A percentile compares a stretch with the other conserved stretches of the same genome.
Evolutionary conservation across 2,113 vertebrate genomes (phyloP).

Genomic region (Daboia siamensis): DNA sequence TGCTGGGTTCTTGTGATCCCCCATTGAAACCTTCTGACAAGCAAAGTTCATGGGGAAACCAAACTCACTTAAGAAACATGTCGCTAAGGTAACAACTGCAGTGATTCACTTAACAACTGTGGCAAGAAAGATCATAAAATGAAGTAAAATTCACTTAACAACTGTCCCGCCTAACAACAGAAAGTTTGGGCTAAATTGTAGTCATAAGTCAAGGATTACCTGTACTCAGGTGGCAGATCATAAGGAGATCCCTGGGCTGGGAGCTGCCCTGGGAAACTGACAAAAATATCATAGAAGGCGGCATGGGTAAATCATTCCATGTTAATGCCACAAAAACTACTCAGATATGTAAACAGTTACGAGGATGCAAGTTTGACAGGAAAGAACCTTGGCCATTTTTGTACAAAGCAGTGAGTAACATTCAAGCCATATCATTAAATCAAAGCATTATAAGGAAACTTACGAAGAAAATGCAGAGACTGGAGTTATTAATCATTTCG

Average conservation of each 20-base stretch:
- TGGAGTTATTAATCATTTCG: background rate
- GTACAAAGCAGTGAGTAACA: background rate
- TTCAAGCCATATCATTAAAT: background rate
- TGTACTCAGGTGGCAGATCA: background rate
- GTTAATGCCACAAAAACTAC: background rate
- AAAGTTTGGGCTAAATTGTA: background rate
- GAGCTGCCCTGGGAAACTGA: background rate
- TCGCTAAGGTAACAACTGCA: background rate
- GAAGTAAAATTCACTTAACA: background rate
- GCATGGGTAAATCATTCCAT: background rate
- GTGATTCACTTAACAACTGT: background rate
- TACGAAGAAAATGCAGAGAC: too few species aligned
- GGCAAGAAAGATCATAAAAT: background rate
- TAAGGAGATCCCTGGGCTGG: background rate
- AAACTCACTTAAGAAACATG: background rate
- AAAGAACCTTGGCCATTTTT: background rate
- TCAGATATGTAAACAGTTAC: background rate
- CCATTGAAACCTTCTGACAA: background rate
- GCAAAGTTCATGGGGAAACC: background rate
- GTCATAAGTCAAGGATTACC: background rate
- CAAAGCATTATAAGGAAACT: background rate
- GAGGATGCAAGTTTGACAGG: background rate
- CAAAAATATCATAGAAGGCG: background rate
- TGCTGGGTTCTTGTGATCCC: background rate
- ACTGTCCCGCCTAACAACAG: background rate